A percentile compares a stretch with the other conserved stretches of the same genome.
These are phyloP conservation scores for Gallinago stenura DNA, from an alignment of 2,797 vertebrate genomes.

Conservation along the genomic window DNA sequence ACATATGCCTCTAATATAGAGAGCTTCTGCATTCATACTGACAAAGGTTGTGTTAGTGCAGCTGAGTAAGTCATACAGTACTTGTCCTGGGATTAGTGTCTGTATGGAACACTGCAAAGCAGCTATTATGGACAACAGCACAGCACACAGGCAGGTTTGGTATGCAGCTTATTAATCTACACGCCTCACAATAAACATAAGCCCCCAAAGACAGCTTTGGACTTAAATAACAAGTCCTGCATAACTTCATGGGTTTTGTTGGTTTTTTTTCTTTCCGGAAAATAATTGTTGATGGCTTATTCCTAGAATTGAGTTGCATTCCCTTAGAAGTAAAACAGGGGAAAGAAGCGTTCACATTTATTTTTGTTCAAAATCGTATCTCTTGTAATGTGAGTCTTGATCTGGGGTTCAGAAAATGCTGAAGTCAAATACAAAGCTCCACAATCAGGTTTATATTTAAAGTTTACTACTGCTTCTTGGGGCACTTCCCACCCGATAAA, in stretches of 20 bases:
- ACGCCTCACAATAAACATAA: background rate
- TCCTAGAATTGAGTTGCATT: background rate
- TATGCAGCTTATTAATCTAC: rapidly evolving
- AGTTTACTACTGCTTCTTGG: background rate
- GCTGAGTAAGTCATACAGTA: background rate
- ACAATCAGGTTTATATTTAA: background rate
- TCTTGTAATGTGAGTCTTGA: background rate
- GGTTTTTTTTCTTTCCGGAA: background rate
- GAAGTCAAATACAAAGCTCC: background rate
- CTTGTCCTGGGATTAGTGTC: rapidly evolving
- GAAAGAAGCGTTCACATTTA: background rate
- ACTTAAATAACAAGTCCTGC: background rate
- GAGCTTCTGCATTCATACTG: background rate
- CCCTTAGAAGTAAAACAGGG: background rate
- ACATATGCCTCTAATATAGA: background rate
- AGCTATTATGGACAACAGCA: background rate
- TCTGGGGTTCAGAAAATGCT: background rate
- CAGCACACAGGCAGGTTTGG: background rate
- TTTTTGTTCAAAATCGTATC: background rate
- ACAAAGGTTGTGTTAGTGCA: background rate
- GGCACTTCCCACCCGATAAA: background rate
- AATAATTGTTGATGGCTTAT: background rate
- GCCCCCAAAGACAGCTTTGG: background rate
- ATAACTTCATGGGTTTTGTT: background rate
- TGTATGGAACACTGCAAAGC: background rate